phyloP scores from a whole-genome alignment of 2,888 invertebrate genomes.

The Anticlea derivata region DNA sequence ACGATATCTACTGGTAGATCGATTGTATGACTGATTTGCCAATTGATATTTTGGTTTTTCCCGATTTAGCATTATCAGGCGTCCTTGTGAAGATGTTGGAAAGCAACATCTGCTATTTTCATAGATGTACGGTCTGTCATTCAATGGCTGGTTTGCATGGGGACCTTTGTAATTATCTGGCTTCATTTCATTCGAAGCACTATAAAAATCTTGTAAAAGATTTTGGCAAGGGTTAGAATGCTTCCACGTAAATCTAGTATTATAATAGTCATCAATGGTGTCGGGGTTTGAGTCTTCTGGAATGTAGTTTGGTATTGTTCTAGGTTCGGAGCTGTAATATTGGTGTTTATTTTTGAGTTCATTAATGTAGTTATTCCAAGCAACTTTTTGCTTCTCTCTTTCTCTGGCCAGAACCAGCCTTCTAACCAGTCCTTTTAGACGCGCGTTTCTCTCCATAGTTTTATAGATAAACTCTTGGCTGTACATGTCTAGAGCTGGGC shows the following conservation, averaged over 20 bases:
- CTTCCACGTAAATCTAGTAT: conserved; percentile 35
- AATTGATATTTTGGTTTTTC: conserved; percentile 33
- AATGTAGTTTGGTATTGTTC: not conserved
- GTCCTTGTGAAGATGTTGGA: conserved; percentile 55
- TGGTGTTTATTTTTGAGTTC: conserved; percentile 57
- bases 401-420: conserved; percentile 52
- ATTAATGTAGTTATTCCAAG: conserved; percentile 67
- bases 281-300: conserved; percentile 33
- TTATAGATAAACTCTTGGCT: conserved; percentile 52
- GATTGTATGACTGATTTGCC: not conserved
- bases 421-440: conserved; percentile 51
- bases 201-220: conserved; percentile 48
- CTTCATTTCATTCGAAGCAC: conserved; percentile 16
- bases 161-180: conserved; percentile 9
- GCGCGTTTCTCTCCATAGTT: conserved; percentile 55
- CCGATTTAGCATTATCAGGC: conserved; percentile 43
- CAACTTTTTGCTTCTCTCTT: conserved; percentile 54
- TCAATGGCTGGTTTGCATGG: not conserved
- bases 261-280: conserved; percentile 45
- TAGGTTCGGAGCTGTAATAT: conserved; percentile 4
- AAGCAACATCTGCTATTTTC: conserved; percentile 44
- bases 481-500: conserved; percentile 45
- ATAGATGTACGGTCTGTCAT: conserved; percentile 24
- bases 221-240: conserved; percentile 42
- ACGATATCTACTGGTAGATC: conserved; percentile 23